Percentiles rank a stretch among this genome's conserved stretches.
These are phyloP conservation scores for Graptemys geographica DNA, from an alignment of 2,797 vertebrate species.

Conservation along the genomic window DNA sequence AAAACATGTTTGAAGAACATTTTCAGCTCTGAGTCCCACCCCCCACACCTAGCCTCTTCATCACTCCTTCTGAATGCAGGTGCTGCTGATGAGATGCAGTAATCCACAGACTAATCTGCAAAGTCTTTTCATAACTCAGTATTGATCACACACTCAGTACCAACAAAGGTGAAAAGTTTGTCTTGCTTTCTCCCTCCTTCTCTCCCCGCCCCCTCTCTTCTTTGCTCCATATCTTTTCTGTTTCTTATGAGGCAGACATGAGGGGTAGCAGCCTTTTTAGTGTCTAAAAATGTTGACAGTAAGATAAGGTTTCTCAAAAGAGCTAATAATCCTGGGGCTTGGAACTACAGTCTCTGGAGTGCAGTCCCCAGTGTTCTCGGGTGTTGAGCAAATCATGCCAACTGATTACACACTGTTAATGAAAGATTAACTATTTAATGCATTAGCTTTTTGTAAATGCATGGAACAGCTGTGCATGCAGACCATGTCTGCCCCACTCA, in stretches of 20 bases:
- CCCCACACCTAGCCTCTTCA: neutral
- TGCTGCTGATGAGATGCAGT: neutral
- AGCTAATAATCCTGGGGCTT: slow-evolving; percentile 19
- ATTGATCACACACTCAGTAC: slow-evolving; percentile 33
- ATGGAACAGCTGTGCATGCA: slow-evolving; percentile 62
- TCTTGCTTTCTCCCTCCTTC: neutral
- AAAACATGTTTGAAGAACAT: slow-evolving; percentile 16
- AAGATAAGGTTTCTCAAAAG: slow-evolving; percentile 1
- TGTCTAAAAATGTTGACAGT: neutral
- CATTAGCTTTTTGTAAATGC: slow-evolving; percentile 66
- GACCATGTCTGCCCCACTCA: slow-evolving; percentile 17
- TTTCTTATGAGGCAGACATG: neutral
- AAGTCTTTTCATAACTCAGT: slow-evolving; percentile 30
- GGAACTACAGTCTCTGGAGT: slow-evolving; percentile 45
- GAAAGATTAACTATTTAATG: slow-evolving; percentile 77
- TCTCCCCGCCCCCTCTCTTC: neutral
- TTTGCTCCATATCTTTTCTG: neutral
- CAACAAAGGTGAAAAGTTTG: slow-evolving; percentile 14
- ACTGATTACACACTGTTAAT: slow-evolving; percentile 73
- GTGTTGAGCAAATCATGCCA: slow-evolving; percentile 66
- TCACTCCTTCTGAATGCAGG: slow-evolving; percentile 22
- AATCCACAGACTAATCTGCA: slow-evolving; percentile 46
- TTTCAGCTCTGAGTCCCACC: slow-evolving; percentile 25
- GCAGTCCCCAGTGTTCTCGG: slow-evolving; percentile 50
- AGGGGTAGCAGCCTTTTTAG: neutral